These are phyloP conservation scores for Coregonus sp. DNA, from an alignment of 2,797 vertebrate genomes.

Conservation along the genomic window DNA sequence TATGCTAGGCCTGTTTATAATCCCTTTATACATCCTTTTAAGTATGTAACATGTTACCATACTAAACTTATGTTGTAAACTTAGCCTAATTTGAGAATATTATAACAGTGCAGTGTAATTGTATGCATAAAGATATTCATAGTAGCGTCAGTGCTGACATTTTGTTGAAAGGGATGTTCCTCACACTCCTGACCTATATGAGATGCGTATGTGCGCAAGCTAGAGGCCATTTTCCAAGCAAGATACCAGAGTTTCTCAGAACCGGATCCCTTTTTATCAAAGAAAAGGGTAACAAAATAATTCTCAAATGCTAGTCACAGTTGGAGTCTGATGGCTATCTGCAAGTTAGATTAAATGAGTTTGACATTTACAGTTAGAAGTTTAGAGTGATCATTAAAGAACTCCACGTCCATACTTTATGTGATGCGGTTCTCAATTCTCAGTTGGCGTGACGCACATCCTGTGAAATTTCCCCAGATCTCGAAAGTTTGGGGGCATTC, in stretches of 20 bases:
- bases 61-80: neutral
- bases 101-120: neutral
- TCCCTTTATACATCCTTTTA: neutral
- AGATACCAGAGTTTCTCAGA: neutral
- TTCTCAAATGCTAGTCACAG: conserved; percentile 44
- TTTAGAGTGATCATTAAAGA: conserved; percentile 46
- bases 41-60: neutral
- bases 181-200: neutral
- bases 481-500: conserved; percentile 43
- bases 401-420: conserved; percentile 36
- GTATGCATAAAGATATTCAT: conserved; percentile 26
- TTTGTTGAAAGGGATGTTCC: conserved; percentile 40
- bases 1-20: neutral
- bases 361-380: conserved; percentile 60
- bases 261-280: neutral
- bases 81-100: neutral
- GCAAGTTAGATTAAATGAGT: conserved; percentile 15
- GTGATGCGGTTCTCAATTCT: conserved; percentile 19
- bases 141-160: conserved; percentile 37
- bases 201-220: neutral
- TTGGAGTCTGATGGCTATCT: conserved; percentile 27
- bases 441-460: conserved; percentile 61
- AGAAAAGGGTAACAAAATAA: neutral
- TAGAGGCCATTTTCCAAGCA: neutral
- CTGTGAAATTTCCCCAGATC: conserved; percentile 61